Evolutionary conservation across 2,888 invertebrate genomes (phyloP).

Genomic region (Leptothorax acervorum): DNA sequence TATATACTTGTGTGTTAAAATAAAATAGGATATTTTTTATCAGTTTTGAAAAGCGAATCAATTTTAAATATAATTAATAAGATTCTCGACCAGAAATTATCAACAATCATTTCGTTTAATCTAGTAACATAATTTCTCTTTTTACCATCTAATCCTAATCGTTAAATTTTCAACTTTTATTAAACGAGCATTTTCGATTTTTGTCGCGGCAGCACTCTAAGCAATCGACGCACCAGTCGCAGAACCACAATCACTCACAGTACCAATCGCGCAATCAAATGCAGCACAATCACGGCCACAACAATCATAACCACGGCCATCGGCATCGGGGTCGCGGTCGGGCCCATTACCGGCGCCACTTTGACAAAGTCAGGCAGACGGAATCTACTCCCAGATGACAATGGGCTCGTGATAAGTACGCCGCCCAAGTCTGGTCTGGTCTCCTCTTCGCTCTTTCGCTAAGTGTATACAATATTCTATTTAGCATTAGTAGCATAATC

Average conservation of each 20-base stretch:
- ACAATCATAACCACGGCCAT: constrained; percentile 76
- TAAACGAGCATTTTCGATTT: not conserved
- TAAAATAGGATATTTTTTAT: not conserved
- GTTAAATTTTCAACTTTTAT: not conserved
- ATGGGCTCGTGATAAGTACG: constrained; percentile 79
- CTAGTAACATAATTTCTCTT: not conserved
- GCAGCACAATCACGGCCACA: constrained; percentile 75
- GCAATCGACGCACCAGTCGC: constrained; percentile 69
- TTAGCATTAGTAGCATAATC: constrained; percentile 72
- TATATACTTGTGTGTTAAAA: not conserved
- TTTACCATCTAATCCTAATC: not conserved
- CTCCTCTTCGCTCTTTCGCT: constrained; percentile 59
- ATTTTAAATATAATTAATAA: not conserved
- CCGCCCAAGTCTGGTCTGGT: constrained; percentile 53
- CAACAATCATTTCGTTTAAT: not conserved
- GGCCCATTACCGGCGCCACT: constrained; percentile 79
- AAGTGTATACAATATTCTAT: constrained; percentile 68
- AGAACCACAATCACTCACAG: constrained; percentile 70
- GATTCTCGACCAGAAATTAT: not conserved
- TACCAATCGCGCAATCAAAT: constrained; percentile 75
- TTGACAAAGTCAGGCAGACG: constrained; percentile 80
- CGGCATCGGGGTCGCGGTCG: constrained; percentile 80
- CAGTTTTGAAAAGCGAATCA: not conserved
- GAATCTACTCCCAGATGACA: constrained; percentile 84
- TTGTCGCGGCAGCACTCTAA: constrained; percentile 65